Evolutionary conservation across 2,113 vertebrate genomes (phyloP).

Genomic region (Scalopus aquaticus): DNA sequence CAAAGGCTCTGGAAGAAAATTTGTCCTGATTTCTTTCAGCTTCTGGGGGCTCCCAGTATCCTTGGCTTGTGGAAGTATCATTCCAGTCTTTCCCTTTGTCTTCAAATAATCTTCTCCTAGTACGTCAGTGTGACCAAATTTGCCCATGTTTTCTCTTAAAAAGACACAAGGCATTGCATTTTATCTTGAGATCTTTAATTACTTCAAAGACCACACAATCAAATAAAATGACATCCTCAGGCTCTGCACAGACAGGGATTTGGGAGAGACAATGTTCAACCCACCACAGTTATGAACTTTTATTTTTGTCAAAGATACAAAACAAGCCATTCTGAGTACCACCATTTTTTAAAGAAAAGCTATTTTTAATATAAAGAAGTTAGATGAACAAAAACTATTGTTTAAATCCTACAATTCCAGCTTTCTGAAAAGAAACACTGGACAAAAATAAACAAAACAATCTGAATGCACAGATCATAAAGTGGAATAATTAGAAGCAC

Average conservation of each 20-base stretch:
- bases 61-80: background rate
- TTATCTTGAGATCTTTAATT: slow-evolving; percentile 15
- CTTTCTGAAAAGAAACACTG: slow-evolving; percentile 12
- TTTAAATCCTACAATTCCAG: slow-evolving; percentile 22
- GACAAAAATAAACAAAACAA: background rate
- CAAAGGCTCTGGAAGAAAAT: background rate
- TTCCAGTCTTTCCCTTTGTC: background rate
- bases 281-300: background rate
- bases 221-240: background rate
- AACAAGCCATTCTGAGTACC: background rate
- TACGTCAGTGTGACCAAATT: background rate
- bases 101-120: background rate
- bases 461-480: background rate
- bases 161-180: background rate
- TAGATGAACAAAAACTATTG: background rate
- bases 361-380: slow-evolving; percentile 25
- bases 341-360: background rate
- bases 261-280: background rate
- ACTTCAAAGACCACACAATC: background rate
- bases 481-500: background rate
- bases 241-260: background rate
- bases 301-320: background rate
- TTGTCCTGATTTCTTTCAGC: background rate
- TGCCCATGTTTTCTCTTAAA: background rate
- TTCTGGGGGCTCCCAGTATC: background rate